These are phyloP conservation scores for Zelleria hepariella DNA, from an alignment of 2,888 invertebrate species.

Conservation along the genomic window DNA sequence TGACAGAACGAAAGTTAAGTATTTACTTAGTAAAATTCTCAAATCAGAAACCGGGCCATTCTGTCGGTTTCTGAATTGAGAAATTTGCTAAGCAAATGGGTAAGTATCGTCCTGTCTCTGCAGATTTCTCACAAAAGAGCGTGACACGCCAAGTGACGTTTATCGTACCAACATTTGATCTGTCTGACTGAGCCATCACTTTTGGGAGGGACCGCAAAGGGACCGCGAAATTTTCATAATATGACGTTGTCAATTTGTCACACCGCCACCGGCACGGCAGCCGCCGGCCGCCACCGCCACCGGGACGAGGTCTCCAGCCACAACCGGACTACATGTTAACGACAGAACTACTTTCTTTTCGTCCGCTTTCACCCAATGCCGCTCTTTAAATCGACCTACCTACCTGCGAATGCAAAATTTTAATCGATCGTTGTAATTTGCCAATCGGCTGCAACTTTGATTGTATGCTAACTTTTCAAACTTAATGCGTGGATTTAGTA, in stretches of 20 bases:
- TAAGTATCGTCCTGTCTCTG: too few relatives aligned
- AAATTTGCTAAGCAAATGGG: too few relatives aligned
- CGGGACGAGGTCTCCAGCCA: slow-evolving; percentile 6
- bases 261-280: slow-evolving; percentile 19
- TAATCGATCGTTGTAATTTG: slow-evolving; percentile 20
- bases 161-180: too few relatives aligned
- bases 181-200: too few relatives aligned
- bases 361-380: slow-evolving; percentile 61
- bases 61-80: too few relatives aligned
- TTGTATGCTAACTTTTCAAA: too few relatives aligned
- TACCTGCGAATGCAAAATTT: slow-evolving; percentile 55
- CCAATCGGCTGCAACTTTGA: neutral
- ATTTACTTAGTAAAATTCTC: too few relatives aligned
- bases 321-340: slow-evolving; percentile 34
- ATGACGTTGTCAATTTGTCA: slow-evolving; percentile 50
- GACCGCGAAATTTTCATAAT: slow-evolving; percentile 20
- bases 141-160: too few relatives aligned
- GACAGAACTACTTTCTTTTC: slow-evolving; percentile 68
- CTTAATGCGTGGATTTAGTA: too few relatives aligned
- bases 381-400: slow-evolving; percentile 55
- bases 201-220: slow-evolving; percentile 22
- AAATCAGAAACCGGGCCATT: too few relatives aligned
- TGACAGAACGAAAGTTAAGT: too few relatives aligned
- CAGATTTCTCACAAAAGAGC: too few relatives aligned
- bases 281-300: slow-evolving; percentile 11